phyloP scores from a whole-genome alignment of 2,797 vertebrate genomes.

The Notolepis coatsorum region DNA sequence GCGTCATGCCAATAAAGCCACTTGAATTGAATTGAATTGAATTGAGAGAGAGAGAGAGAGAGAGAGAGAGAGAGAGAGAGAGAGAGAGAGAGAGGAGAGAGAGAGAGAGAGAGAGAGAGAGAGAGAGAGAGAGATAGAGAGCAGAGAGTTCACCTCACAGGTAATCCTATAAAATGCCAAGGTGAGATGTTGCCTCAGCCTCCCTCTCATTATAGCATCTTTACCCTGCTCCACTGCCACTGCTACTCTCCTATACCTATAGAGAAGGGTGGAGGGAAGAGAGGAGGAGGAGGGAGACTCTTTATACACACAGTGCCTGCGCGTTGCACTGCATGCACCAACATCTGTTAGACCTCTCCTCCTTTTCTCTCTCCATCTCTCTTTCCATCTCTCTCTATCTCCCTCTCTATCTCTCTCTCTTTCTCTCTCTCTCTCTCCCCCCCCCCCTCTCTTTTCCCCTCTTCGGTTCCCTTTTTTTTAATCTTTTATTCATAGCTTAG shows the following conservation, averaged over 20 bases:
- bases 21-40: too few species aligned
- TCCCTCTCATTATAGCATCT: constrained; percentile 80
- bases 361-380: constrained; percentile 26
- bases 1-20: too few species aligned
- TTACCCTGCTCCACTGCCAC: constrained; percentile 75
- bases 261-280: constrained; percentile 52
- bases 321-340: constrained; percentile 88
- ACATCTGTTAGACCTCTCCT: constrained; percentile 87
- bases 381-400: constrained; percentile 75
- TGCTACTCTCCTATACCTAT: constrained; percentile 75
- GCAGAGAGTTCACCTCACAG: constrained; percentile 81
- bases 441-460: constrained; percentile 57
- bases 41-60: too few species aligned
- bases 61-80: constrained; percentile 25
- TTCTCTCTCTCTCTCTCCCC: constrained; percentile 53
- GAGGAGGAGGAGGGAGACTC: constrained; percentile 71
- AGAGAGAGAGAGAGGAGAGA: constrained; percentile 9
- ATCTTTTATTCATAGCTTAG: constrained; percentile 99
- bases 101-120: constrained; percentile 11
- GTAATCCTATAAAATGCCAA: constrained; percentile 86
- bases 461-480: constrained; percentile 96
- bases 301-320: constrained; percentile 88
- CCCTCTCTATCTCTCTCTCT: constrained; percentile 53
- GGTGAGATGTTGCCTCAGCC: constrained; percentile 81
- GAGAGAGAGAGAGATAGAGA: too few species aligned